Evolutionary conservation across 1,140 invertebrate genomes (phyloP).

Genomic region (Pararge aegeria): DNA sequence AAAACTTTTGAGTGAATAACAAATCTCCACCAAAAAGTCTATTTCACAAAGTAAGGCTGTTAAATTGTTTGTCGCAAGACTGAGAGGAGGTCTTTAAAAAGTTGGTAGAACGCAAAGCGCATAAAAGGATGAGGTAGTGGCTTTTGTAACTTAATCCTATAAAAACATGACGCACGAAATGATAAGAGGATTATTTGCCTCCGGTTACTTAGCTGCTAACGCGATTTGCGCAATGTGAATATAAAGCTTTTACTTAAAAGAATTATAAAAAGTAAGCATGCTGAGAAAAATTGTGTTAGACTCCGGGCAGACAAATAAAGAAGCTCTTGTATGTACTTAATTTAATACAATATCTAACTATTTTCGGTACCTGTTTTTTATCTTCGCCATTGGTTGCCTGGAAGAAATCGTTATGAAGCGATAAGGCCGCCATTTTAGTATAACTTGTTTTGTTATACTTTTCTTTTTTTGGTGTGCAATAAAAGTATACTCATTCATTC

Average conservation of each 20-base stretch:
- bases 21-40: conserved; percentile 72
- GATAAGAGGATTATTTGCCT: conserved; percentile 34
- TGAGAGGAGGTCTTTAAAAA: conserved; percentile 61
- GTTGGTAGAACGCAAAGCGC: conserved; percentile 36
- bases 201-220: conserved; percentile 26
- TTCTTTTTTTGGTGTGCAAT: too few species aligned
- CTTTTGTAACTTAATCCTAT: conserved; percentile 36
- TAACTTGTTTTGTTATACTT: too few species aligned
- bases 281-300: conserved; percentile 2
- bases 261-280: conserved; percentile 19
- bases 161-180: conserved; percentile 35
- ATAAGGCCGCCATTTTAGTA: too few species aligned
- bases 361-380: too few species aligned
- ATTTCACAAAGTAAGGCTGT: conserved; percentile 65
- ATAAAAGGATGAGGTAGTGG: conserved; percentile 37
- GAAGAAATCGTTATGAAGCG: too few species aligned
- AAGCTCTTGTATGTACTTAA: not conserved
- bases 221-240: conserved; percentile 20
- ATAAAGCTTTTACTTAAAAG: conserved; percentile 16
- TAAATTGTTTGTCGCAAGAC: conserved; percentile 71
- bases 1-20: conserved; percentile 76
- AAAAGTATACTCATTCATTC: too few species aligned
- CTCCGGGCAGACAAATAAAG: not conserved
- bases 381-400: too few species aligned
- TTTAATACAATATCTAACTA: too few species aligned